Percentiles rank a stretch among this genome's conserved stretches.
These are phyloP conservation scores for Scaptodrosophila lebanonensis DNA, from an alignment of 1,140 invertebrate species.

Conservation along the genomic window DNA sequence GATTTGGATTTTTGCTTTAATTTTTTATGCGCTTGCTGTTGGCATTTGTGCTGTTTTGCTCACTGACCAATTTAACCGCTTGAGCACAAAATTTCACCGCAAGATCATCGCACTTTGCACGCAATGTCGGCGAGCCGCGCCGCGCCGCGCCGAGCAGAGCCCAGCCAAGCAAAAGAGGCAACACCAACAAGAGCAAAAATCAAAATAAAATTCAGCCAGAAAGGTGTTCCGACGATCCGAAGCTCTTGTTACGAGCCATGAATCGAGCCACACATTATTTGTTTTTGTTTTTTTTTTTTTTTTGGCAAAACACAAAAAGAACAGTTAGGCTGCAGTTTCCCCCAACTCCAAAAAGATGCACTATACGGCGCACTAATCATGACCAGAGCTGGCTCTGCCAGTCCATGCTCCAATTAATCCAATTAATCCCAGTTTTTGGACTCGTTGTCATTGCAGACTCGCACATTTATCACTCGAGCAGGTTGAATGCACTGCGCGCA, in stretches of 20 bases:
- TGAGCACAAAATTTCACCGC: slow-evolving; percentile 76
- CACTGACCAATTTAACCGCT: slow-evolving; percentile 73
- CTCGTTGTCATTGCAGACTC: slow-evolving; percentile 59
- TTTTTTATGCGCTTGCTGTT: slow-evolving; percentile 12
- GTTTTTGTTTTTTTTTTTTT: slow-evolving; percentile 68
- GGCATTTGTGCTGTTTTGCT: slow-evolving; percentile 58
- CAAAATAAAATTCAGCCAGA: slow-evolving; percentile 13
- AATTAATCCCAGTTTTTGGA: slow-evolving; percentile 7
- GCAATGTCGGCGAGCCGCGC: slow-evolving; percentile 37
- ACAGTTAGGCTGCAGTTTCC: slow-evolving; percentile 42
- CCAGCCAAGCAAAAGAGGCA: slow-evolving; percentile 49
- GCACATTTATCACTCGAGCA: slow-evolving; percentile 47
- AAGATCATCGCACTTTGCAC: slow-evolving; percentile 76
- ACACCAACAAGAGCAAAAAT: slow-evolving; percentile 10
- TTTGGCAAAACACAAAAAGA: slow-evolving; percentile 47
- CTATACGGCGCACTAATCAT: no score
- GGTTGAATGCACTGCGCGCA: slow-evolving; percentile 60
- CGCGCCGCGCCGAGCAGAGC: slow-evolving; percentile 47
- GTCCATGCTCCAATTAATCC: slow-evolving; percentile 66
- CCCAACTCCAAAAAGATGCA: no score
- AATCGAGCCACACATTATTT: slow-evolving; percentile 44
- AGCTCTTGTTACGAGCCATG: slow-evolving; percentile 26
- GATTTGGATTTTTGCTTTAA: slow-evolving; percentile 1
- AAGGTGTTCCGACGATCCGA: slow-evolving; percentile 24
- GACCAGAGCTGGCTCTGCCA: slow-evolving; percentile 66